A percentile compares a stretch with the other conserved stretches of the same genome.
phyloP scores from a whole-genome alignment of 2,113 vertebrate genomes.

The Forbesichthys agassizii region DNA sequence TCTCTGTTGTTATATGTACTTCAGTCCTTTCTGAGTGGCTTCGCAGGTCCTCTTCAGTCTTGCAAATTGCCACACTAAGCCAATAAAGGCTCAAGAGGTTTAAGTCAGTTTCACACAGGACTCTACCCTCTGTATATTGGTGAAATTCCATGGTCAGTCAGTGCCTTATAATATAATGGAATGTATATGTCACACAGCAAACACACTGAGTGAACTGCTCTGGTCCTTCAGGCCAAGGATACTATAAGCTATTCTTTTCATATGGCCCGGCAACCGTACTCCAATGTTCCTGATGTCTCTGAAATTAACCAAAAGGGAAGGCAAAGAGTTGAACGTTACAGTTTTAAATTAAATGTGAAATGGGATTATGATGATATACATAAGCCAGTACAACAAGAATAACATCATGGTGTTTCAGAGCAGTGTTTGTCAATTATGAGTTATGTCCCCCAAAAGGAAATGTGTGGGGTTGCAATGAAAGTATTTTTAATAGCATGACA shows the following conservation, averaged over 20 bases:
- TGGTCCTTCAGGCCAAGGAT: constrained; percentile 92
- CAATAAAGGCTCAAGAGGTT: constrained; percentile 15
- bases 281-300: constrained; percentile 91
- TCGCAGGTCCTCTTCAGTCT: constrained; percentile 56
- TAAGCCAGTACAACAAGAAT: not conserved
- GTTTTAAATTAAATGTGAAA: too few relatives aligned
- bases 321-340: not conserved
- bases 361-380: not conserved
- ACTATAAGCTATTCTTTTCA: constrained; percentile 94
- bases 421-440: not conserved
- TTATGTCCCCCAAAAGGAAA: not conserved
- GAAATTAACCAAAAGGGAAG: constrained; percentile 22
- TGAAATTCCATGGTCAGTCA: constrained; percentile 61
- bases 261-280: constrained; percentile 90
- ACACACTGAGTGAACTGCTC: constrained; percentile 80
- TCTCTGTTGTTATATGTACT: constrained; percentile 51
- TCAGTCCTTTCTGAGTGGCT: constrained; percentile 53
- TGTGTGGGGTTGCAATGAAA: not conserved
- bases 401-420: not conserved
- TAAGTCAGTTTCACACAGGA: constrained; percentile 22
- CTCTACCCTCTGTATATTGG: constrained; percentile 25
- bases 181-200: constrained; percentile 73
- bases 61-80: constrained; percentile 3
- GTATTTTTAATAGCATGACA: not conserved
- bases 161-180: constrained; percentile 61